These are phyloP conservation scores for Rutpela maculata DNA, from an alignment of 2,888 invertebrate species.

Conservation along the genomic window DNA sequence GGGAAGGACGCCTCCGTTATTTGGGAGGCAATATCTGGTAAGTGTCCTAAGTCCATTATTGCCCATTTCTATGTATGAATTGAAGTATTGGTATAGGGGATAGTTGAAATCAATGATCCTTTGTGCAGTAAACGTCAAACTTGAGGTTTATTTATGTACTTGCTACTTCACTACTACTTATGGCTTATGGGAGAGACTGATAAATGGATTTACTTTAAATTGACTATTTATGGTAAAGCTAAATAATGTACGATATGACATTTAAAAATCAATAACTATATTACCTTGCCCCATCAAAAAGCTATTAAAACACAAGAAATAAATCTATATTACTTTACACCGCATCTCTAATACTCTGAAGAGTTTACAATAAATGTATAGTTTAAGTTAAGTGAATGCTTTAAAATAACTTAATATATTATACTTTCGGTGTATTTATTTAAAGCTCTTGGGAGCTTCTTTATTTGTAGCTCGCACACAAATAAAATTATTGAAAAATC, in stretches of 20 bases:
- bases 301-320: neutral
- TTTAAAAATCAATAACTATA: neutral
- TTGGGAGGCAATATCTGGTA: slow-evolving; percentile 49
- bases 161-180: slow-evolving; percentile 35
- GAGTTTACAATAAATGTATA: no score
- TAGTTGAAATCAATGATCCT: slow-evolving; percentile 55
- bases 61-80: slow-evolving; percentile 58
- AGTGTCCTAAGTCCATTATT: slow-evolving; percentile 49
- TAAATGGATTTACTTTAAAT: slow-evolving; percentile 35
- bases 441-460: no score
- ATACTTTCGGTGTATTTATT: no score
- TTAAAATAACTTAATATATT: no score
- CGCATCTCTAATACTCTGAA: neutral
- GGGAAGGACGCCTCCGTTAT: slow-evolving; percentile 47
- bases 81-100: slow-evolving; percentile 47
- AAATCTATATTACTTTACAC: neutral
- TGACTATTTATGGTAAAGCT: slow-evolving; percentile 27
- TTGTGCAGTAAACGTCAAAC: slow-evolving; percentile 53
- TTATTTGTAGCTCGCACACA: no score
- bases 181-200: slow-evolving; percentile 25
- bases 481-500: no score
- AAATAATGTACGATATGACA: neutral
- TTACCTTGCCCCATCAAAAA: neutral
- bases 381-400: no score
- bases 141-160: slow-evolving; percentile 52